Evolutionary conservation across 2,888 invertebrate species (phyloP), one percentile per base, ranked within the genome.

Genomic region (Cynaeus angustus): DNA sequence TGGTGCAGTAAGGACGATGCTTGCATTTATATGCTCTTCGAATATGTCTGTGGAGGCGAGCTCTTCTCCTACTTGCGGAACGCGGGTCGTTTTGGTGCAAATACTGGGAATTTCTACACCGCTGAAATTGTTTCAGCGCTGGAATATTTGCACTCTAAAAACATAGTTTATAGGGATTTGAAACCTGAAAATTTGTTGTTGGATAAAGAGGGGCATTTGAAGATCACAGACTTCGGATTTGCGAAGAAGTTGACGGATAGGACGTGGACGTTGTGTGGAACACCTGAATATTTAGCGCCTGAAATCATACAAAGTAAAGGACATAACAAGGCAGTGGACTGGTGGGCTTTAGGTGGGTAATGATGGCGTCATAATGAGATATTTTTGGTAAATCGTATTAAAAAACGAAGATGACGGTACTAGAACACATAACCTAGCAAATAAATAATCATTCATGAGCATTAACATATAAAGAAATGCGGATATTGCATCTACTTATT

Each of bases 291-390:
- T 85, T 88, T 99, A 73, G 98, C 99, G 48, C 96, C 96, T 9
- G 98, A 98, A 87, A 97, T 98, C 75, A 98, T 98, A 78, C 97
- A 97, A 85, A 96, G 96, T 79, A 97, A 97, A 88, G 99, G 99
- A 37, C 98, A 99, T 86, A 98, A 98, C 83, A 97, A 95, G 84
- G 97, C 97, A 5, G 98, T 99, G 0, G 99, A 99, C 84, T 99
- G 98, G 97, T 99, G 98, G 98, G 98, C 98, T 13, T 88, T 99
- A 81, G 98, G 94, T 94, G 84, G 85, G 87, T 79, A 46, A 41
- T 53, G n/a, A 2, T 38, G 37, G 16, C 37, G 37, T 33, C 53
- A 33, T 30, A 14, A 10, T 41, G 7, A 4, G 10, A 16, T 3
- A 48, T 16, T 26, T 33, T 33, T 33, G 33, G 21, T 21, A 21